These are phyloP conservation scores for Eupelmus urozonus DNA, from an alignment of 2,888 invertebrate species.

Conservation along the genomic window DNA sequence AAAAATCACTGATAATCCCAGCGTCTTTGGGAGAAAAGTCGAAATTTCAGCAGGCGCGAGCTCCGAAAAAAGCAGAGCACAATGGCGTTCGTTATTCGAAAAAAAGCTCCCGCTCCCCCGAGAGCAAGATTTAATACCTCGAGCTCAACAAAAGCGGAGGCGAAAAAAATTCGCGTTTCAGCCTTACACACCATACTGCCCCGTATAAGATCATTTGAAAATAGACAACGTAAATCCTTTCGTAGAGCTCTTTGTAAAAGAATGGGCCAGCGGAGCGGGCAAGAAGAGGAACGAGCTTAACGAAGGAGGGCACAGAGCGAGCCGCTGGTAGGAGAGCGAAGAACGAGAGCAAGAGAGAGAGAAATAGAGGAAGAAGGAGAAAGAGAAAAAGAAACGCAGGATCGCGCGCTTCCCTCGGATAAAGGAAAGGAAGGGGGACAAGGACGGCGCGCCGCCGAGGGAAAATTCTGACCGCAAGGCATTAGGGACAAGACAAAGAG, in stretches of 20 bases:
- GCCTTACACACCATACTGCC: background rate
- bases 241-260: constrained; percentile 17
- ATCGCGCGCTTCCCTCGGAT: constrained; percentile 8
- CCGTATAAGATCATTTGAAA: constrained; percentile 28
- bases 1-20: too few relatives aligned
- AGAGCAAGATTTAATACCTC: too few relatives aligned
- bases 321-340: background rate
- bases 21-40: too few relatives aligned
- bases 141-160: background rate
- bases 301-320: constrained; percentile 38
- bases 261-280: background rate
- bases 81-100: too few relatives aligned
- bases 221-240: constrained; percentile 41
- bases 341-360: constrained; percentile 1
- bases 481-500: constrained; percentile 52
- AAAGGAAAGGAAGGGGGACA: constrained; percentile 42
- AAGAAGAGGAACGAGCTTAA: constrained; percentile 36
- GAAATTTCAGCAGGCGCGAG: too few relatives aligned
- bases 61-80: too few relatives aligned
- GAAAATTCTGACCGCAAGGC: constrained; percentile 48
- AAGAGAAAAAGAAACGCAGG: constrained; percentile 1
- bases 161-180: constrained; percentile 1
- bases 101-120: too few relatives aligned
- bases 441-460: constrained; percentile 24
- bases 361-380: constrained; percentile 7